Evolutionary conservation across 2,113 vertebrate genomes (phyloP), one percentile per base, ranked within the genome.

Genomic region (Pelecanoides urinatrix): DNA sequence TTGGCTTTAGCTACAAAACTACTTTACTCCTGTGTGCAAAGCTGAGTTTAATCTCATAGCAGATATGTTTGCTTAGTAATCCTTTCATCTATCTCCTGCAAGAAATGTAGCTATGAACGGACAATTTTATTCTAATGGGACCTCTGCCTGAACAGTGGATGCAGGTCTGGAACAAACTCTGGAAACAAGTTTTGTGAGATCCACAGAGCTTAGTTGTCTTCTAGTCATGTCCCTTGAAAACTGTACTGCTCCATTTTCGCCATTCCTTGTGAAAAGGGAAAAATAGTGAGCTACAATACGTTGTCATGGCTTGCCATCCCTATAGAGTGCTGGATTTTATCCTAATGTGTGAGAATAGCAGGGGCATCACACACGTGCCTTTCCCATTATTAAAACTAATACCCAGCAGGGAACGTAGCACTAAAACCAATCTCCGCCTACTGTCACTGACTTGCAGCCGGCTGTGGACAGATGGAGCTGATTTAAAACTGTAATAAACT

Each of bases 381-480:
- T 49, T 86, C 79, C 86, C 87, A 95, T 98, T 96, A 96, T 95
- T 91, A 93, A 87, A 96, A 68, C 91, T 80, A 95, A 70, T 86
- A 81, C 96, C 95, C 97, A 97, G 96, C 97, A 98, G 97, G 97
- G 96, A 97, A 68, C 30, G 23, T 49, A 73, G 92, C 50, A 3
- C 95, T 95, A 59, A 95, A 95, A 74, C 95, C 88, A n/a, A 38
- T 61, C 92, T 56, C 95, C 50, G 67, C 79, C 94, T 73, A 32
- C 95, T 85, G 87, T 61, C 79, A 47, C 86, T 91, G 91, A 52
- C 93, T 94, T 9, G 78, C 98, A 98, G 97, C 98, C 96, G 86
- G 94, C 97, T 20, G 16, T 9, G 90, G 96, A 75, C 98, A 98
- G 98, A 98, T 98, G 98, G 97, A 98, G 97, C 97, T 98, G 93